These are phyloP conservation scores for Mirza zaza DNA, from an alignment of 2,113 vertebrate genomes.

Conservation along the genomic window DNA sequence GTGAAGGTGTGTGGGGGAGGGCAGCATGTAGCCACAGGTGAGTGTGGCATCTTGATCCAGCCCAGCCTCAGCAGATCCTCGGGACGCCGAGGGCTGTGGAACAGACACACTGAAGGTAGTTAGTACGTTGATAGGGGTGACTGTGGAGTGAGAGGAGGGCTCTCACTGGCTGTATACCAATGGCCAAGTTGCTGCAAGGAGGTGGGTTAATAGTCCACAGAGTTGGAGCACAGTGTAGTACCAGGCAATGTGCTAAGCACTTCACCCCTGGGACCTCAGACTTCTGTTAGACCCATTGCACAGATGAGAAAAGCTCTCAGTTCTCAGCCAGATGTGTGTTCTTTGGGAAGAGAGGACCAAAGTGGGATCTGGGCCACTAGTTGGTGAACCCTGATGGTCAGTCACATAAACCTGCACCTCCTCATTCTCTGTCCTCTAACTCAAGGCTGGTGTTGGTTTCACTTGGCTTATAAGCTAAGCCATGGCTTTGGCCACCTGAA, in stretches of 20 bases:
- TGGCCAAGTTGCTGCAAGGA: background rate
- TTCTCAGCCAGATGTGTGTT: background rate
- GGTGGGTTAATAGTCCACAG: background rate
- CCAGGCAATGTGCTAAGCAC: background rate
- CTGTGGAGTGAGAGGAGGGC: background rate
- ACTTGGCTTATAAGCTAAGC: background rate
- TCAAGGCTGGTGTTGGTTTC: background rate
- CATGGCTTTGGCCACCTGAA: background rate
- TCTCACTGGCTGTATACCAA: background rate
- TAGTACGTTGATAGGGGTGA: background rate
- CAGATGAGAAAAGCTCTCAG: background rate
- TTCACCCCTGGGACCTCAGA: background rate
- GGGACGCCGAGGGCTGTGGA: background rate
- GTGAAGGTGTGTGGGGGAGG: background rate
- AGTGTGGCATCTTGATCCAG: background rate
- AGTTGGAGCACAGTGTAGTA: background rate
- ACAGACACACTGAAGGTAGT: rapidly evolving
- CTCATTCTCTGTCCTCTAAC: background rate
- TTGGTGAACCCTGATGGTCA: background rate
- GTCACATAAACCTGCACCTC: background rate
- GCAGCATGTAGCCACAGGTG: background rate
- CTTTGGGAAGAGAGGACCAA: background rate
- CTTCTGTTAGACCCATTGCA: background rate
- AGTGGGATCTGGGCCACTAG: background rate
- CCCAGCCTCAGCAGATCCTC: background rate